Conservation (phyloP, 2,797 vertebrate species). For the Sebastolobus alascanus region DNA sequence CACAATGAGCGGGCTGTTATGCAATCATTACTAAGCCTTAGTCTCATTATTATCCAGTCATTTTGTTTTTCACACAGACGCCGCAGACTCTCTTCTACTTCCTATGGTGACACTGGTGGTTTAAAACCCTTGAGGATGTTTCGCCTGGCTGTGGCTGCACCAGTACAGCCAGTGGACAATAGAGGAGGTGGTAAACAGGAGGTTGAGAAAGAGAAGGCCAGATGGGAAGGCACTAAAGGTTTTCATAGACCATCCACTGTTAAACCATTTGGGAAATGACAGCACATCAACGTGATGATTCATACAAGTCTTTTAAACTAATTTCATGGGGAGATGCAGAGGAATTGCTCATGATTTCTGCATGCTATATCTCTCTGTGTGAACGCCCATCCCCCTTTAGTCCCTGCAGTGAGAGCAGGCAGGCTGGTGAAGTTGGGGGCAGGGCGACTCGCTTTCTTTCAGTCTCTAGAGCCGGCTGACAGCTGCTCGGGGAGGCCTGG, state of each 20-base stretch:
- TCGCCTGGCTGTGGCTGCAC: constrained; percentile 25
- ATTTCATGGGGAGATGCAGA: constrained; percentile 30
- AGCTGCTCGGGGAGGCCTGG: constrained; percentile 78
- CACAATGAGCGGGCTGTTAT: not conserved
- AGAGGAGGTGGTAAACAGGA: constrained; percentile 51
- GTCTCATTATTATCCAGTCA: constrained; percentile 19
- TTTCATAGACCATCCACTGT: not conserved
- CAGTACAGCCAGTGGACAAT: constrained; percentile 46
- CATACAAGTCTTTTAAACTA: constrained; percentile 15
- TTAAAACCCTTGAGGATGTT: constrained; percentile 45
- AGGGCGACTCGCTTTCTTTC: constrained; percentile 70
- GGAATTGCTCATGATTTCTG: constrained; percentile 45
- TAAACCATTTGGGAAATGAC: constrained; percentile 2
- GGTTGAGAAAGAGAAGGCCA: constrained; percentile 39
- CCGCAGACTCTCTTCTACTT: constrained; percentile 17
- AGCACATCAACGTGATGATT: constrained; percentile 4
- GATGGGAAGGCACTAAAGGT: constrained; percentile 40
- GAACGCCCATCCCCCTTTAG: constrained; percentile 75
- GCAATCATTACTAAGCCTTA: constrained; percentile 40
- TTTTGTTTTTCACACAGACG: constrained; percentile 25
- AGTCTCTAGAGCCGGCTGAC: constrained; percentile 71
- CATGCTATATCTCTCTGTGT: constrained; percentile 22
- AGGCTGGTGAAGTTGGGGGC: constrained; percentile 77
- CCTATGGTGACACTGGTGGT: constrained; percentile 4
- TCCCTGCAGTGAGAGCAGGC: constrained; percentile 65